phyloP scores from a whole-genome alignment of 2,113 vertebrate genomes.

The Aphelocoma coerulescens region DNA sequence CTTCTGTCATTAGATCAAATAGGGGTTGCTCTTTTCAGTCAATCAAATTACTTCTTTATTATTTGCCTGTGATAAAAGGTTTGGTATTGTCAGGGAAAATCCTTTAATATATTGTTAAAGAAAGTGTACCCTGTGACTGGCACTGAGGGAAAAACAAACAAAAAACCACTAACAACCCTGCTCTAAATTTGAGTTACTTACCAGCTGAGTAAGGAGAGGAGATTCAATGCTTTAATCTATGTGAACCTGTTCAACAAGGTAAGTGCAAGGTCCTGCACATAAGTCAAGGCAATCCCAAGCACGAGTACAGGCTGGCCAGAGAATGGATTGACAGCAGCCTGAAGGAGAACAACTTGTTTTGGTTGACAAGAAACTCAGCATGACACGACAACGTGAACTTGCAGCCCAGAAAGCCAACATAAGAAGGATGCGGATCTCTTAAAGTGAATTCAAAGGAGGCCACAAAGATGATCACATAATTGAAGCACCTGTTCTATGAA shows the following conservation, averaged over 20 bases:
- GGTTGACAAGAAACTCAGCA: background rate
- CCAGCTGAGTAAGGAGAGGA: background rate
- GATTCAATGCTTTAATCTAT: background rate
- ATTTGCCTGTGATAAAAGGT: background rate
- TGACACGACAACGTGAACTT: accelerated
- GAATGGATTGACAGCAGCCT: background rate
- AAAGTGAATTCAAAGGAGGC: accelerated
- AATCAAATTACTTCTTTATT: background rate
- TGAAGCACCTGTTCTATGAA: background rate
- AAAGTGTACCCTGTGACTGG: background rate
- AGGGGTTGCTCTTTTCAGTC: background rate
- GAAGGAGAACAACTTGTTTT: background rate
- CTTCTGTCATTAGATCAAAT: background rate
- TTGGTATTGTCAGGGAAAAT: background rate
- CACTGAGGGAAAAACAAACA: background rate
- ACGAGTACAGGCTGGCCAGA: background rate
- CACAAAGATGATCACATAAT: too few species aligned
- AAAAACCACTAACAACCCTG: background rate
- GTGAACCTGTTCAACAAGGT: background rate
- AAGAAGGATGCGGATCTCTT: background rate
- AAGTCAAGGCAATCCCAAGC: background rate
- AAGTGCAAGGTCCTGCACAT: background rate
- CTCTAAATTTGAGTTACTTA: background rate
- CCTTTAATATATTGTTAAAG: background rate
- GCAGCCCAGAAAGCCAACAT: accelerated